Evolutionary conservation across 1,140 invertebrate species (phyloP).

Genomic region (Penaeus japonicus): DNA sequence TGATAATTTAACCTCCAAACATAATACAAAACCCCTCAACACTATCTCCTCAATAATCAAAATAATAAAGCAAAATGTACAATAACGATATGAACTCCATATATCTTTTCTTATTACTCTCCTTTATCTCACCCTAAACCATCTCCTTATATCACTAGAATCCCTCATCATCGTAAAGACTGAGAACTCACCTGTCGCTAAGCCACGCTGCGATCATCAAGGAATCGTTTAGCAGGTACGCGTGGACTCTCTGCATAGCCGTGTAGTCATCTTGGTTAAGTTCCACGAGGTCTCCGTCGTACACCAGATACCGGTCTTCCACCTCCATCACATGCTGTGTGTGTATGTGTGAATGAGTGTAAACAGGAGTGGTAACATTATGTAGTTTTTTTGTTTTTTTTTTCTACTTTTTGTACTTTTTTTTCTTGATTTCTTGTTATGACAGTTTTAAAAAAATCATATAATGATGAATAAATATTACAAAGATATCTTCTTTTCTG

Average conservation of each 20-base stretch:
- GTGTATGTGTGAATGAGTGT: not conserved
- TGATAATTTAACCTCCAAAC: too few relatives aligned
- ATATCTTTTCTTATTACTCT: too few relatives aligned
- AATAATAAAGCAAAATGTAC: too few relatives aligned
- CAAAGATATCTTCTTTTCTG: too few relatives aligned
- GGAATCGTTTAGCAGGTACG: conserved; percentile 91
- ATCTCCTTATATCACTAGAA: too few relatives aligned
- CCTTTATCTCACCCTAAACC: too few relatives aligned
- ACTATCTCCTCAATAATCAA: too few relatives aligned
- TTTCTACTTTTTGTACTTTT: not conserved
- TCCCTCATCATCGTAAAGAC: not conserved
- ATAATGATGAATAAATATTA: too few relatives aligned
- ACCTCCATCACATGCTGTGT: conserved; percentile 71
- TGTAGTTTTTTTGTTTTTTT: too few relatives aligned
- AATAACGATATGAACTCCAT: too few relatives aligned
- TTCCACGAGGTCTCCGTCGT: conserved; percentile 90
- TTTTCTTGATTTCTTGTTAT: not conserved
- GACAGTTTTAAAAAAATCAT: not conserved
- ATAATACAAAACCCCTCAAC: too few relatives aligned
- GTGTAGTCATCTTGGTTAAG: conserved; percentile 86
- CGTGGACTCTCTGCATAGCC: conserved; percentile 85
- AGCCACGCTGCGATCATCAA: conserved; percentile 80
- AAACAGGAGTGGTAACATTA: too few relatives aligned
- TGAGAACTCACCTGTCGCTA: conserved; percentile 66
- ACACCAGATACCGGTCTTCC: conserved; percentile 78